phyloP scores from a whole-genome alignment of 2,797 vertebrate species.

The Poecilia gillii region DNA sequence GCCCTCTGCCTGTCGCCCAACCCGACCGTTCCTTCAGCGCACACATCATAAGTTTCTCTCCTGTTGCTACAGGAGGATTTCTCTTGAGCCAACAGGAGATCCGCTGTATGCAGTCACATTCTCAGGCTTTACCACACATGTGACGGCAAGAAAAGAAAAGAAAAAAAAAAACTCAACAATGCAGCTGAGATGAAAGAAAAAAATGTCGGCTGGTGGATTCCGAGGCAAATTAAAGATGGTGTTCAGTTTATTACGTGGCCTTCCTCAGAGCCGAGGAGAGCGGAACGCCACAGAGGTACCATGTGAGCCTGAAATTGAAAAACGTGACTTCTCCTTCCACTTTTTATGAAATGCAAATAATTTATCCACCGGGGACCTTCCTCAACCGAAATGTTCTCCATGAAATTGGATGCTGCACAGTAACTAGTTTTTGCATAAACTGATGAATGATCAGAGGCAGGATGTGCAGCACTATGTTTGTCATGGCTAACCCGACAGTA shows the following conservation, averaged over 20 bases:
- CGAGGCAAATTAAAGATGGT: slow-evolving; percentile 55
- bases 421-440: background rate
- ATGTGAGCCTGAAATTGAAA: slow-evolving; percentile 35
- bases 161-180: background rate
- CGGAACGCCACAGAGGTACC: slow-evolving; percentile 21
- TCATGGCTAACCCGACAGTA: slow-evolving; percentile 46
- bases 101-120: slow-evolving; percentile 18
- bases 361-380: slow-evolving; percentile 41
- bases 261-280: slow-evolving; percentile 27
- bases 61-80: slow-evolving; percentile 12
- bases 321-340: slow-evolving; percentile 47
- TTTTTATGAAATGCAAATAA: slow-evolving; percentile 54
- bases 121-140: slow-evolving; percentile 20
- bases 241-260: slow-evolving; percentile 32
- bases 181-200: slow-evolving; percentile 44
- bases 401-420: slow-evolving; percentile 7
- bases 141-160: slow-evolving; percentile 9
- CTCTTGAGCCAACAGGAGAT: slow-evolving; percentile 14
- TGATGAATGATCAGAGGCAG: slow-evolving; percentile 1
- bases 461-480: slow-evolving; percentile 11
- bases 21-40: slow-evolving; percentile 18
- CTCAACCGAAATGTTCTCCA: slow-evolving; percentile 22
- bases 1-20: slow-evolving; percentile 12
- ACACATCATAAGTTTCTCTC: slow-evolving; percentile 28
- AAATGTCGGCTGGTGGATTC: slow-evolving; percentile 43